A percentile compares a stretch with the other conserved stretches of the same genome.
Conservation (phyloP, 2,797 vertebrate species). For the Falco cherrug region DNA sequence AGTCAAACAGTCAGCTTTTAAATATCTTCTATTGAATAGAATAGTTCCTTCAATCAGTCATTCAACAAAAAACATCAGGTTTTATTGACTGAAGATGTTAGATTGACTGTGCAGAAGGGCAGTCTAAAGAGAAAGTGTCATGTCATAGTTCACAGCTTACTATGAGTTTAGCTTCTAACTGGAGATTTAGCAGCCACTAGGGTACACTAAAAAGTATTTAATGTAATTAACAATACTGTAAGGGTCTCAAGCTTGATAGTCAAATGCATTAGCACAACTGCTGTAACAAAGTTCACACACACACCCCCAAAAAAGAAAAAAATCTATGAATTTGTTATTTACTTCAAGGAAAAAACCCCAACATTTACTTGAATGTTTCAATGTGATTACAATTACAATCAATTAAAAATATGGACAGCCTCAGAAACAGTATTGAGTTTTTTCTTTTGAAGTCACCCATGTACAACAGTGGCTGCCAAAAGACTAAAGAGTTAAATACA, state of each 20-base stretch:
- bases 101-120: neutral
- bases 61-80: neutral
- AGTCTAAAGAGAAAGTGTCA: neutral
- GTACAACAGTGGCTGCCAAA: neutral
- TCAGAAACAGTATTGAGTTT: neutral
- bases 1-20: neutral
- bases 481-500: neutral
- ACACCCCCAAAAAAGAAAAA: neutral
- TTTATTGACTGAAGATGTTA: neutral
- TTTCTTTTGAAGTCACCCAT: neutral
- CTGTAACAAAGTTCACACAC: neutral
- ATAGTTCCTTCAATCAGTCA: neutral
- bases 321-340: neutral
- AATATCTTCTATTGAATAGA: neutral
- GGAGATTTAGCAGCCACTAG: neutral
- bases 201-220: neutral
- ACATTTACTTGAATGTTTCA: neutral
- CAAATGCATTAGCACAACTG: neutral
- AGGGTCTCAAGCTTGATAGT: neutral
- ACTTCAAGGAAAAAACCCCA: neutral
- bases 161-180: neutral
- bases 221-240: neutral
- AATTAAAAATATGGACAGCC: neutral
- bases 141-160: neutral
- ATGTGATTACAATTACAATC: neutral